A percentile compares a stretch with the other conserved stretches of the same genome.
These are phyloP conservation scores for Umimayanthus chanpuru DNA, from an alignment of 92 coral and sea anemone species.

Conservation along the genomic window DNA sequence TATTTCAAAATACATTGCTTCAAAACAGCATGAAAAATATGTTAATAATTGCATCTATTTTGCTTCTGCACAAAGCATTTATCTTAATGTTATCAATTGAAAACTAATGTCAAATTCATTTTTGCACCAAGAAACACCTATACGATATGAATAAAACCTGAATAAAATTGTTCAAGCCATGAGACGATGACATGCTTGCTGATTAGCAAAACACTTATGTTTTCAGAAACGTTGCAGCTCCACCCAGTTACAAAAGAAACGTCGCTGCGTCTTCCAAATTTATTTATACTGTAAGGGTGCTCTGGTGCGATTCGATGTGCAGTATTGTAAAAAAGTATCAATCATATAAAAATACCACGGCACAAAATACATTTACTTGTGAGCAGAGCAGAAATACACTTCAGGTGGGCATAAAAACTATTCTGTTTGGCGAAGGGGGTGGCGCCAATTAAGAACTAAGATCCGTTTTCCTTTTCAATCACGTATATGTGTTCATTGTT, in stretches of 20 bases:
- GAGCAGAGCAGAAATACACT: not conserved
- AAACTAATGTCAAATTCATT: not conserved
- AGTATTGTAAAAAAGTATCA: too few species aligned
- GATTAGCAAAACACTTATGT: not conserved
- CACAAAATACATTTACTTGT: not conserved
- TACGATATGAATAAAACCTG: not conserved
- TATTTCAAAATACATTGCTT: not conserved
- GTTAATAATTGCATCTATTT: not conserved
- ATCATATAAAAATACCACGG: not conserved
- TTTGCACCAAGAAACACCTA: not conserved
- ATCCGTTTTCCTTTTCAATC: not conserved
- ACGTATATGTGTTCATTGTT: not conserved
- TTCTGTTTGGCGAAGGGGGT: too few species aligned
- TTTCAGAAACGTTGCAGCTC: too few species aligned
- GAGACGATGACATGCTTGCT: not conserved
- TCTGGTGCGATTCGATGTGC: not conserved
- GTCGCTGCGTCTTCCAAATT: not conserved
- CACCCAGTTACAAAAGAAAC: too few species aligned
- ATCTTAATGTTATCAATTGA: too few species aligned
- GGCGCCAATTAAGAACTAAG: too few species aligned
- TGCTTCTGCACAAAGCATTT: too few species aligned
- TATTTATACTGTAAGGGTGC: not conserved
- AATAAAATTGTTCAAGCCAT: not conserved
- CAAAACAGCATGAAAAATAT: too few species aligned
- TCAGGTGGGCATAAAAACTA: not conserved